These are phyloP conservation scores for Palloptera scutellata DNA, from an alignment of 2,888 invertebrate genomes.

Conservation along the genomic window DNA sequence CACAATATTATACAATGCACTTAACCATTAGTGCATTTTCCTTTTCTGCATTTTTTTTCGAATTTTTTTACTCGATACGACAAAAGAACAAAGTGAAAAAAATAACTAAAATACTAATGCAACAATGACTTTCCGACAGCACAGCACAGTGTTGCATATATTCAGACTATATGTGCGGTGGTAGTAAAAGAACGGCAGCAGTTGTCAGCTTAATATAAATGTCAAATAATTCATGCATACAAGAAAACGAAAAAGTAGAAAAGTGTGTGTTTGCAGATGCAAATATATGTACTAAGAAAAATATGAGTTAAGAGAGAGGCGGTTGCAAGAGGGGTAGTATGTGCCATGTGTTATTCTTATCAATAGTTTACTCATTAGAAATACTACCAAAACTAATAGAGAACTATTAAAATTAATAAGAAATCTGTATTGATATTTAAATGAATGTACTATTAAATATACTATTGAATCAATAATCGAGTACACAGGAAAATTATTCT, in stretches of 20 bases:
- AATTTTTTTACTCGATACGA: neutral
- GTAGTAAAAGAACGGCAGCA: constrained; percentile 1
- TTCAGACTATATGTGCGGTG: neutral
- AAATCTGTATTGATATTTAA: no score
- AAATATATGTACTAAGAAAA: constrained; percentile 1
- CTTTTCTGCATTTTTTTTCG: constrained; percentile 8
- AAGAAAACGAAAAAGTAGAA: constrained; percentile 8
- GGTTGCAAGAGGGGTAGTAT: no score
- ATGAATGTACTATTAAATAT: no score
- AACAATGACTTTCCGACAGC: neutral
- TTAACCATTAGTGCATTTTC: constrained; percentile 20
- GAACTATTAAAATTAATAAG: no score
- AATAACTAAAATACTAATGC: neutral
- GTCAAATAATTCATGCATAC: constrained; percentile 32
- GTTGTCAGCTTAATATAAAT: constrained; percentile 33
- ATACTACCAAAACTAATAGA: no score
- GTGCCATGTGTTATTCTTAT: no score
- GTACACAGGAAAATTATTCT: no score
- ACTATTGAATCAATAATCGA: no score
- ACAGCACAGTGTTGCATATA: neutral
- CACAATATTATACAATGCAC: constrained; percentile 18
- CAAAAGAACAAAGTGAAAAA: no score
- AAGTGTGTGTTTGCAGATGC: constrained; percentile 23
- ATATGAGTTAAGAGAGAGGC: neutral
- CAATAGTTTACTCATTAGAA: no score